phyloP scores from a whole-genome alignment of 35 echinoderm and acorn worm species.

The Holothuria glaberrima region DNA sequence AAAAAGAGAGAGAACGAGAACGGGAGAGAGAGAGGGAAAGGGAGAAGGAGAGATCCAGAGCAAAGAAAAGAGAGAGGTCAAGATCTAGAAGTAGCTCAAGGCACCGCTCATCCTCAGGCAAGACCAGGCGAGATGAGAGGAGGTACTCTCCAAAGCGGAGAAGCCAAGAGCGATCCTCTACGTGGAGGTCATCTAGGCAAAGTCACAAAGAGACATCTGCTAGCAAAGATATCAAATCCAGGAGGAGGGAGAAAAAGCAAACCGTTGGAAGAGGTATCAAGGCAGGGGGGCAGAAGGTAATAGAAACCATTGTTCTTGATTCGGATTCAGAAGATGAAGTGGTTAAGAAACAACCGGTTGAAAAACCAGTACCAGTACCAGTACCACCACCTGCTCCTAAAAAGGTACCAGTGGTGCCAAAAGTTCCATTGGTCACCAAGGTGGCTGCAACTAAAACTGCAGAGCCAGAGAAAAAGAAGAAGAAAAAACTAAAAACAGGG shows the following conservation, averaged over 20 bases:
- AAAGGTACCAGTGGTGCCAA: background rate
- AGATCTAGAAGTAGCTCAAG: slow-evolving; percentile 40
- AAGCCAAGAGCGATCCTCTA: slow-evolving; percentile 1
- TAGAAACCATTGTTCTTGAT: slow-evolving; percentile 50
- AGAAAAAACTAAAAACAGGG: slow-evolving; percentile 66
- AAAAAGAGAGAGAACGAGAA: slow-evolving; percentile 15
- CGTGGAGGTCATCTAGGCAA: background rate
- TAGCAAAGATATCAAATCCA: slow-evolving; percentile 6
- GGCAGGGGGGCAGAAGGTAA: slow-evolving; percentile 1
- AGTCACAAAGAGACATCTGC: background rate
- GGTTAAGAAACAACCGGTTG: background rate
- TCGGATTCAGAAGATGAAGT: slow-evolving; percentile 30
- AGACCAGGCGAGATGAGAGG: slow-evolving; percentile 23
- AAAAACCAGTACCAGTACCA: background rate
- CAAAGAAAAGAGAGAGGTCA: slow-evolving; percentile 33
- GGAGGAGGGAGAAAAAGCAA: slow-evolving; percentile 14
- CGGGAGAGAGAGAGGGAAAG: slow-evolving; percentile 43
- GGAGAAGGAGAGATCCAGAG: slow-evolving; percentile 36
- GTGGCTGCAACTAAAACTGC: background rate
- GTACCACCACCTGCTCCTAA: background rate
- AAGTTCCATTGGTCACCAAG: background rate
- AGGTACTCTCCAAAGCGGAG: slow-evolving; percentile 24
- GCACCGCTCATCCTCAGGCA: slow-evolving; percentile 26
- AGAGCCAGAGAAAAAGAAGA: slow-evolving; percentile 55
- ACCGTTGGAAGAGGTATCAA: background rate